Evolutionary conservation across 2,797 vertebrate species (phyloP).

Genomic region (Xiphophorus birchmanni): DNA sequence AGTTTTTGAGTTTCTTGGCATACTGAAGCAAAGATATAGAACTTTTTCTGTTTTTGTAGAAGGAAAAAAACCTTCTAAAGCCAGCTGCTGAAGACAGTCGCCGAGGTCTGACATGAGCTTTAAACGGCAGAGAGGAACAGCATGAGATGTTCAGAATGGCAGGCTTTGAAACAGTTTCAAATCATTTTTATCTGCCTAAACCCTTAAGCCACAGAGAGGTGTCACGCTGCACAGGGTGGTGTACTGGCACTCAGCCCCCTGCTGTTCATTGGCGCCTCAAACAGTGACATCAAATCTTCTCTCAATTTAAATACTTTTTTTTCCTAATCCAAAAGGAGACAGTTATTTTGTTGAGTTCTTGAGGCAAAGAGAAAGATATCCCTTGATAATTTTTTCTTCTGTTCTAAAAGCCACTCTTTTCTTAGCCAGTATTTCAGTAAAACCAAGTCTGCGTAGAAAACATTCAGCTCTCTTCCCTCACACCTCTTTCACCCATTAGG

Average conservation of each 20-base stretch:
- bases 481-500: slow-evolving; percentile 68
- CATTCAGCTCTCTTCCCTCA: slow-evolving; percentile 20
- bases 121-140: slow-evolving; percentile 53
- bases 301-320: slow-evolving; percentile 50
- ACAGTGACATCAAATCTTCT: slow-evolving; percentile 62
- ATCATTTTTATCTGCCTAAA: slow-evolving; percentile 57
- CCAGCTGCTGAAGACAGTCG: slow-evolving; percentile 40
- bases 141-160: slow-evolving; percentile 59
- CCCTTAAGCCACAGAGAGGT: slow-evolving; percentile 62
- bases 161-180: slow-evolving; percentile 60
- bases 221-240: slow-evolving; percentile 55
- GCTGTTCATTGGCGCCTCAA: slow-evolving; percentile 52
- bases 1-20: slow-evolving; percentile 29
- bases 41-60: slow-evolving; percentile 32
- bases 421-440: slow-evolving; percentile 53
- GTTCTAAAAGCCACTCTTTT: slow-evolving; percentile 51
- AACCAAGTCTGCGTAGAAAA: slow-evolving; percentile 40
- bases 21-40: slow-evolving; percentile 45
- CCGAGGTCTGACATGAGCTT: slow-evolving; percentile 56
- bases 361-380: slow-evolving; percentile 32
- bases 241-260: slow-evolving; percentile 54
- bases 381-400: slow-evolving; percentile 47
- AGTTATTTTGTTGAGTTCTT: slow-evolving; percentile 41
- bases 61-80: slow-evolving; percentile 52
- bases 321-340: slow-evolving; percentile 44